These are phyloP conservation scores for Thryonomys swinderianus DNA, from an alignment of 2,113 vertebrate species.

Conservation along the genomic window DNA sequence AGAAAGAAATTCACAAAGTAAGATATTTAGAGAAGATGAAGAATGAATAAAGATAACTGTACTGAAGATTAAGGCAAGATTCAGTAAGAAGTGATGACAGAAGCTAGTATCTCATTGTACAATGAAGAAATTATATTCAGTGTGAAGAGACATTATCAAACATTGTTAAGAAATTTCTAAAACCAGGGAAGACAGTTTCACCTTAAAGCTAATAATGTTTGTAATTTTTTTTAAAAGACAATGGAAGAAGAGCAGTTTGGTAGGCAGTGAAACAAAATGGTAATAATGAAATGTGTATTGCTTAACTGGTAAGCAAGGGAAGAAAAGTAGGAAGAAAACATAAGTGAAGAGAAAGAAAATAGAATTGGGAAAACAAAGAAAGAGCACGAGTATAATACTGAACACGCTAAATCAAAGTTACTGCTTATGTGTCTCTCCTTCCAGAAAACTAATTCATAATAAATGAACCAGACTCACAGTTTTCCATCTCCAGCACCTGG, in stretches of 20 bases:
- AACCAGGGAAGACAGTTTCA: not conserved
- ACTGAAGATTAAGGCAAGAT: slow-evolving; percentile 5
- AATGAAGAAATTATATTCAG: not conserved
- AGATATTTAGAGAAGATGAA: not conserved
- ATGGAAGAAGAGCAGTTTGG: not conserved
- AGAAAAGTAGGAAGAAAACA: not conserved
- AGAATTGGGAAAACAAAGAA: not conserved
- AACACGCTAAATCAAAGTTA: not conserved
- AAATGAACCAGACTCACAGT: not conserved
- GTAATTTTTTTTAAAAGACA: not conserved
- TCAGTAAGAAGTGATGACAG: not conserved
- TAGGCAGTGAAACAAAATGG: not conserved
- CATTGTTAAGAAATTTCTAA: not conserved
- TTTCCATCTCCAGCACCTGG: not conserved
- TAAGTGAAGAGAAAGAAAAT: not conserved
- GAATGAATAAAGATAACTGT: not conserved
- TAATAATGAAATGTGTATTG: fast-evolving
- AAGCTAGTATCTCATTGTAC: not conserved
- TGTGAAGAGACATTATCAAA: not conserved
- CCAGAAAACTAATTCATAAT: not conserved
- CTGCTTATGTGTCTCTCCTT: not conserved
- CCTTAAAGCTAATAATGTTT: not conserved
- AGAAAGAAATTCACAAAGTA: not conserved
- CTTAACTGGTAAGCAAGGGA: not conserved
- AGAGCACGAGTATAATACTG: not conserved